phyloP scores from a whole-genome alignment of 2,113 vertebrate species.

The Grantiella picta region DNA sequence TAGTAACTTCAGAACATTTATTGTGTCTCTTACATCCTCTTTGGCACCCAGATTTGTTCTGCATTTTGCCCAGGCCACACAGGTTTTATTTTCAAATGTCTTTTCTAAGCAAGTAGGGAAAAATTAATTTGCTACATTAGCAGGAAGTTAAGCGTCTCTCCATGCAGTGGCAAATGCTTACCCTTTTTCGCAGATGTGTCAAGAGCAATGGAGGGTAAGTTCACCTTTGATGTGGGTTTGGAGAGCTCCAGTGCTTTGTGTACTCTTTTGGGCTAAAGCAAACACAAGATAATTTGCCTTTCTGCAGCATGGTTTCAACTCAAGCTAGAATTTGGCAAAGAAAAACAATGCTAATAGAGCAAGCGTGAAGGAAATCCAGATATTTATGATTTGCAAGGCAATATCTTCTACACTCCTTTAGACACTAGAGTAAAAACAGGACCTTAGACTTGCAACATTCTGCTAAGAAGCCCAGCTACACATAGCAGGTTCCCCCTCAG shows the following conservation, averaged over 20 bases:
- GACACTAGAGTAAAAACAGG: background rate
- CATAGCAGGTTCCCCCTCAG: background rate
- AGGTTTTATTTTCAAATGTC: conserved; percentile 4
- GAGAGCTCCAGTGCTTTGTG: conserved; percentile 30
- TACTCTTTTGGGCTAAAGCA: conserved; percentile 22
- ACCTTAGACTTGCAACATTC: background rate
- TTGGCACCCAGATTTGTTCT: background rate
- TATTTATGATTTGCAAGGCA: background rate
- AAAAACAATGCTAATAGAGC: background rate
- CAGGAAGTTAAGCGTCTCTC: background rate
- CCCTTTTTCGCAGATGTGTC: background rate
- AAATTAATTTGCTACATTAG: background rate
- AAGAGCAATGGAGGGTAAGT: background rate
- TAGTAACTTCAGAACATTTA: background rate
- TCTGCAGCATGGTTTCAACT: background rate
- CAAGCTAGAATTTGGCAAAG: conserved; percentile 1
- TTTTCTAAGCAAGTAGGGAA: background rate
- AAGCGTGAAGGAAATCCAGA: background rate
- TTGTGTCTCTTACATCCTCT: background rate
- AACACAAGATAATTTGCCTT: conserved; percentile 21
- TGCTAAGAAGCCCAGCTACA: background rate
- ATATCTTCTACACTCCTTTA: background rate
- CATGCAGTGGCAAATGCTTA: background rate
- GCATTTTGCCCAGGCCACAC: background rate
- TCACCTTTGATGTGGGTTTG: conserved; percentile 51